Base-by-base conservation (phyloP, 2,113 vertebrate genomes). In the Gallinago paraguaiae region DNA sequence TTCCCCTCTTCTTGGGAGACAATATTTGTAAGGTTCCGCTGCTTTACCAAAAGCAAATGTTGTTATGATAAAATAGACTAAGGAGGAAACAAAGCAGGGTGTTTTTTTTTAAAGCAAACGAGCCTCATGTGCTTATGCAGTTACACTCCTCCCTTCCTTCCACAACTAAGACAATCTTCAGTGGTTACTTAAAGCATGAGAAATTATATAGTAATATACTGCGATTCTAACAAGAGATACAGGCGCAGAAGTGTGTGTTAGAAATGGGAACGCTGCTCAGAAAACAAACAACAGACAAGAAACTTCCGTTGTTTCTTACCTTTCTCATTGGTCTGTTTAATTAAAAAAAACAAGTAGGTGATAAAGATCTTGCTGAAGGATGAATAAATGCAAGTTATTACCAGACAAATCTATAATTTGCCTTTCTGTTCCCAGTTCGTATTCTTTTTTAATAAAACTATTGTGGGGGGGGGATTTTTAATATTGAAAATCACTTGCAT, bases 21-120 rank as follows among this genome's bases (percentile, higher is more conserved):
- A 57, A 0, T 60, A 41, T 94, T 96, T 83, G 13, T 71, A 17
- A 93, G 74, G 86, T 86, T 95, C 83, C 4, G 22, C 89, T 92
- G 54, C 41, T 92, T 77, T 86, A 15, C 76, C 93, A 72, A 88
- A 86, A 94, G 76, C 93, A 95, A 94, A 91, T 93, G 83, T 94
- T 95, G 86, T 94, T 96, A 57, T 96, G 91, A 93, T 96, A 96
- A 96, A 96, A 82, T 71, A 92, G 90, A 82, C 74, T 69, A 3
- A 93, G 93, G 86, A 97, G 94, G 92, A 97, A 97, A 96, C 86
- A 97, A 93, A 93, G 93, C 91, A 93, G 56, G 82, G 9, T 0
- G 9, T 0, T 27, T 78, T 90, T 94, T 94, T 93, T 93, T 54
- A 96, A 95, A 97, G 81, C 94, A 95, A 78, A 80, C 30, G 82